phyloP scores from a whole-genome alignment of 1,140 invertebrate species.

The Eubasilissa regina region DNA sequence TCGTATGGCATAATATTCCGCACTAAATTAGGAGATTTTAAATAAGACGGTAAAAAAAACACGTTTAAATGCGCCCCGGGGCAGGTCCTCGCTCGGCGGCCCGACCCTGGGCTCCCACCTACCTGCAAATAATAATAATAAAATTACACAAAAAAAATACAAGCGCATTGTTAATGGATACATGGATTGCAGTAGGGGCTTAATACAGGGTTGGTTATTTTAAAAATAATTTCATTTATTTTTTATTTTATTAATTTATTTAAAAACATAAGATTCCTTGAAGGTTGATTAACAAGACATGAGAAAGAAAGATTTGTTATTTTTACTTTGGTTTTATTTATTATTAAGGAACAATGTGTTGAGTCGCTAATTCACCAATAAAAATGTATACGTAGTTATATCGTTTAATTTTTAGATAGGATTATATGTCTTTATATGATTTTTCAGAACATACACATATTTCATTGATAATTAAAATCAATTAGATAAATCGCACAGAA shows the following conservation, averaged over 20 bases:
- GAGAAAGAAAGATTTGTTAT: too few species aligned
- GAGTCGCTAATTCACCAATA: too few species aligned
- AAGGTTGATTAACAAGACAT: too few species aligned
- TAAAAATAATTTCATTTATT: background rate
- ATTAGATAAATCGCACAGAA: too few species aligned
- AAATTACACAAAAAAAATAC: constrained; percentile 14
- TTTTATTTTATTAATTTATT: background rate
- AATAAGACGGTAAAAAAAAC: background rate
- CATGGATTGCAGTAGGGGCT: background rate
- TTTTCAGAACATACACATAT: too few species aligned
- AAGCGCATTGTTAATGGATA: constrained; percentile 10
- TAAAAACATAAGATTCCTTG: too few species aligned
- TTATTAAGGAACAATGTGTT: too few species aligned
- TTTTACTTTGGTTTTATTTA: too few species aligned
- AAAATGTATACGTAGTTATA: too few species aligned
- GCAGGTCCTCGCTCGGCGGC: background rate
- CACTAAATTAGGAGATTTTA: constrained; percentile 22
- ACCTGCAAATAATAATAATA: constrained; percentile 12
- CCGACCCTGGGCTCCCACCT: background rate
- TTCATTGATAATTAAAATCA: too few species aligned
- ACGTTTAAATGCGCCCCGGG: background rate
- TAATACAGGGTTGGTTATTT: background rate
- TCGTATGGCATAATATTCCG: constrained; percentile 15
- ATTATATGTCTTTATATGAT: too few species aligned
- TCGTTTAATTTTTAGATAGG: too few species aligned